Percentiles rank a stretch among this genome's conserved stretches.
These are phyloP conservation scores for Zapus hudsonius DNA, from an alignment of 2,113 vertebrate species.

Conservation along the genomic window DNA sequence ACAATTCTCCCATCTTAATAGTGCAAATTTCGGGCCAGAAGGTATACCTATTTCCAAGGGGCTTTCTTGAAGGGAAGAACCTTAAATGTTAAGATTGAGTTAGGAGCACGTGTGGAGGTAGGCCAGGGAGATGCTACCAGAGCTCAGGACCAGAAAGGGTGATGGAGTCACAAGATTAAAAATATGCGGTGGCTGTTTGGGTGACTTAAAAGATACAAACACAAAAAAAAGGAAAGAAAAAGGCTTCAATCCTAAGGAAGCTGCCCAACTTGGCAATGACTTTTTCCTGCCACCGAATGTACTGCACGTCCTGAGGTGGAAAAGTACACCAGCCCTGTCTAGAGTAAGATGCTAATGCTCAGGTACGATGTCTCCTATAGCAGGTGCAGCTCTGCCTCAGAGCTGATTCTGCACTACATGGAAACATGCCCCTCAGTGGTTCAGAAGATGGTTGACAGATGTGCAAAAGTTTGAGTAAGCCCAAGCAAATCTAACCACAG, in stretches of 20 bases:
- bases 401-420: not conserved
- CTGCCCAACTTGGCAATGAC: not conserved
- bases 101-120: not conserved
- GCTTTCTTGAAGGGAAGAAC: not conserved
- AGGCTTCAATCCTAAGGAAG: not conserved
- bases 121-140: not conserved
- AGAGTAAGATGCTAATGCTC: not conserved
- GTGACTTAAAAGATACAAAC: not conserved
- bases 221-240: no score
- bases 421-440: not conserved
- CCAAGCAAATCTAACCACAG: not conserved
- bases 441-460: not conserved
- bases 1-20: not conserved
- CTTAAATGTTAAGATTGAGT: not conserved
- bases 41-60: not conserved
- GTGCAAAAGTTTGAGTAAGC: not conserved
- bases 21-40: not conserved
- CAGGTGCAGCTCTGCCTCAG: not conserved
- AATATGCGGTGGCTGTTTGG: not conserved
- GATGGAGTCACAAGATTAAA: not conserved
- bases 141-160: not conserved
- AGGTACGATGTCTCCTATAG: not conserved
- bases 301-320: not conserved
- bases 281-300: not conserved
- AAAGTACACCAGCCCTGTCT: not conserved